Evolutionary conservation across 92 coral and sea anemone genomes (phyloP).

Genomic region (Virgularia gustaviana): DNA sequence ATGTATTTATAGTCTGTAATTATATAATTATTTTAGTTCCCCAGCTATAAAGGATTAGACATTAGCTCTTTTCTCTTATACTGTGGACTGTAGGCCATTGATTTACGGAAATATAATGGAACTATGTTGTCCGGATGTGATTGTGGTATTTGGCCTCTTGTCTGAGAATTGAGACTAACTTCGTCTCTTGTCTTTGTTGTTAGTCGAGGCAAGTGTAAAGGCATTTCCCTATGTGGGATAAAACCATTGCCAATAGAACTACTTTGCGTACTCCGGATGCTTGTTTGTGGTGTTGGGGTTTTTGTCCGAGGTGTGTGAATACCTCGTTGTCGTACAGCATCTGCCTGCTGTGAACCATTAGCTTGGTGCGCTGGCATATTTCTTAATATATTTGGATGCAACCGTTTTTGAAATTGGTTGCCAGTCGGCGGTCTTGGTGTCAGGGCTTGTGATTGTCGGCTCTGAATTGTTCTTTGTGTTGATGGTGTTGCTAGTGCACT

Average conservation of each 20-base stretch:
- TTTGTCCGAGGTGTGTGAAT: not conserved
- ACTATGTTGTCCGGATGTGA: constrained; percentile 52
- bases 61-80: constrained; percentile 66
- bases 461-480: constrained; percentile 21
- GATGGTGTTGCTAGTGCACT: constrained; percentile 20
- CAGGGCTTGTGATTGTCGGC: constrained; percentile 22
- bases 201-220: constrained; percentile 42
- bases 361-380: not conserved
- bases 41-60: constrained; percentile 79
- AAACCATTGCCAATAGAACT: constrained; percentile 41
- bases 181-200: constrained; percentile 30
- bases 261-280: not conserved
- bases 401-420: not conserved
- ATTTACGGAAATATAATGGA: constrained; percentile 81
- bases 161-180: constrained; percentile 69
- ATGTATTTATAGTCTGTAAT: not conserved
- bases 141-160: constrained; percentile 48
- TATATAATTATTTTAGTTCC: no score
- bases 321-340: not conserved
- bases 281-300: constrained; percentile 7
- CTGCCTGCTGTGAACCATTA: not conserved
- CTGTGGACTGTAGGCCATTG: constrained; percentile 87
- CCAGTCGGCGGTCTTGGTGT: constrained; percentile 35
- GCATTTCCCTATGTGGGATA: constrained; percentile 12
- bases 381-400: constrained; percentile 4